Conservation (phyloP, 2,888 invertebrate genomes). For the Patella ulyssiponensis region DNA sequence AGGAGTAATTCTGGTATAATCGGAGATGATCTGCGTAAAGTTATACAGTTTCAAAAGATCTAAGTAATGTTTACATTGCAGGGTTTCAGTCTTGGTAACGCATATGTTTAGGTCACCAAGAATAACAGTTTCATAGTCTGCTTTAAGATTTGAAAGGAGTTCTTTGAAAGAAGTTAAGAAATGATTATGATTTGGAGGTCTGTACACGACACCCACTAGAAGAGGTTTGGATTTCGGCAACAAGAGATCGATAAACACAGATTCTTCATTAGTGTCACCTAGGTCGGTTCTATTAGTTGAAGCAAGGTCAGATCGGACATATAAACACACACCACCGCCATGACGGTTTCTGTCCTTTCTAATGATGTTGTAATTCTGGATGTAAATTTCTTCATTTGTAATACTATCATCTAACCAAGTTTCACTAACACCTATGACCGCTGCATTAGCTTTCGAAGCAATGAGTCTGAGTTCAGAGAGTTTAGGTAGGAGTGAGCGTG, state of each 20-base stretch:
- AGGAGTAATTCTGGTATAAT: not conserved
- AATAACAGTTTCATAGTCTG: not conserved
- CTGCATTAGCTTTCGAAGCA: not conserved
- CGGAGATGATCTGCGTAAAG: not conserved
- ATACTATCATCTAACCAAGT: not conserved
- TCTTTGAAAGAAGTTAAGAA: not conserved
- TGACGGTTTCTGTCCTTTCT: conserved; percentile 27
- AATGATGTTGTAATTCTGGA: conserved; percentile 10
- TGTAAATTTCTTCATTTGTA: not conserved
- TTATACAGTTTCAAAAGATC: too few relatives aligned
- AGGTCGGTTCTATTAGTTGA: conserved; percentile 22
- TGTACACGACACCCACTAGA: not conserved
- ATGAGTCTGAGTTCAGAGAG: not conserved
- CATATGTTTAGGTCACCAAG: not conserved
- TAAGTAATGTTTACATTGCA: not conserved
- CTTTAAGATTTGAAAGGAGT: not conserved
- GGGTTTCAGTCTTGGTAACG: not conserved
- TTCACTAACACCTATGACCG: not conserved
- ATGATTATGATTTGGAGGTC: not conserved
- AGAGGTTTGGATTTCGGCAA: not conserved
- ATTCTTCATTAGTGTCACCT: conserved; percentile 2
- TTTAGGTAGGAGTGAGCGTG: not conserved
- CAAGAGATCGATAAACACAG: not conserved
- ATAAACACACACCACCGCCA: conserved; percentile 27
- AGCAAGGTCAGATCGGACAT: conserved; percentile 16